These are phyloP conservation scores for Cantharis flavilabris DNA, from an alignment of 2,888 invertebrate genomes.

Conservation along the genomic window DNA sequence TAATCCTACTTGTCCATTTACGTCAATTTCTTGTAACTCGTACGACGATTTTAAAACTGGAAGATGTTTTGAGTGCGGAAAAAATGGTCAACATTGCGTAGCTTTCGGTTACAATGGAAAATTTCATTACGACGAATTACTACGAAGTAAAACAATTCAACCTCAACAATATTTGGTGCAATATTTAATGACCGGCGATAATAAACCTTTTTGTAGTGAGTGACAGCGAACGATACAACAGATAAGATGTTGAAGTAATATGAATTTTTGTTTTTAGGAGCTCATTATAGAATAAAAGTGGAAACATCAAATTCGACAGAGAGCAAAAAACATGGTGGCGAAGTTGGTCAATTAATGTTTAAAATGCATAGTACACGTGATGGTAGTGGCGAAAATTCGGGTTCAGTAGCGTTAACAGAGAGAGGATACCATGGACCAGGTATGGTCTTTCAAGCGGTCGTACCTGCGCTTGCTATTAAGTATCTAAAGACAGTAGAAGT, in stretches of 20 bases:
- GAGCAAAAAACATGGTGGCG: conserved; percentile 75
- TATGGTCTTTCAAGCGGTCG: conserved; percentile 66
- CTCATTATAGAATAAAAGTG: conserved; percentile 77
- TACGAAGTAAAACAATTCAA: conserved; percentile 55
- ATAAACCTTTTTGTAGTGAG: conserved; percentile 79
- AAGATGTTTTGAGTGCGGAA: conserved; percentile 71
- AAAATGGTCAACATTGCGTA: conserved; percentile 68
- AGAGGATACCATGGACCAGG: conserved; percentile 72
- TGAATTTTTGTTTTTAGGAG: conserved; percentile 36
- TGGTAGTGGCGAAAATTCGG: conserved; percentile 45
- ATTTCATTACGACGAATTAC: conserved; percentile 59
- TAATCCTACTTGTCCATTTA: conserved; percentile 74
- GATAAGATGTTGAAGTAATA: neutral
- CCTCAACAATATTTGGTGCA: conserved; percentile 62
- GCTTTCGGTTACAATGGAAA: conserved; percentile 70
- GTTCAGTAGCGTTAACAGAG: conserved; percentile 45
- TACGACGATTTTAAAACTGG: conserved; percentile 74
- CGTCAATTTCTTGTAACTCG: conserved; percentile 77
- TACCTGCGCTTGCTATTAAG: conserved; percentile 70
- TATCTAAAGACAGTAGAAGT: conserved; percentile 71
- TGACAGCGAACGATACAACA: neutral
- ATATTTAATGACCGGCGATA: conserved; percentile 73
- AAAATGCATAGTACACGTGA: conserved; percentile 67
- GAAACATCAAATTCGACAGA: conserved; percentile 74
- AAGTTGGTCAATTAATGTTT: conserved; percentile 74